phyloP scores from a whole-genome alignment of 2,797 vertebrate species.

The Artibeus jamaicensis region DNA sequence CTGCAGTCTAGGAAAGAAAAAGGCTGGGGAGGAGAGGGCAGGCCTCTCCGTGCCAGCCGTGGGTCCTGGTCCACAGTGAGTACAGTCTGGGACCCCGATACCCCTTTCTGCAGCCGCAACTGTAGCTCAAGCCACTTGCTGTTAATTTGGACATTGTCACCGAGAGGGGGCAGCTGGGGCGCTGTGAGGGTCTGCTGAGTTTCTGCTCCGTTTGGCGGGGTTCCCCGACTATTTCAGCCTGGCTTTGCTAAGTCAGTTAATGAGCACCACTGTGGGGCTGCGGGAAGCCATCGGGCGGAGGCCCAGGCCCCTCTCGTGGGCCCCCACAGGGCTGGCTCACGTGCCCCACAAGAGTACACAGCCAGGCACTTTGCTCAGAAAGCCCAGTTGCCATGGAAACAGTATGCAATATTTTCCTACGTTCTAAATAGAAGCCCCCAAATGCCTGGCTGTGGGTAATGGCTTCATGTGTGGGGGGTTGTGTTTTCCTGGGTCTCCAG shows the following conservation, averaged over 20 bases:
- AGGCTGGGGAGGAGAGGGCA: not conserved
- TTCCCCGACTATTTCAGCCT: not conserved
- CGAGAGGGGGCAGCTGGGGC: not conserved
- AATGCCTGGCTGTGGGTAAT: not conserved
- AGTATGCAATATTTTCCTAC: not conserved
- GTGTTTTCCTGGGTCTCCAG: not conserved
- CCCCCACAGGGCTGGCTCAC: not conserved
- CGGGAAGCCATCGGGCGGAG: not conserved
- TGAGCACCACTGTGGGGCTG: not conserved
- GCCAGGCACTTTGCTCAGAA: not conserved
- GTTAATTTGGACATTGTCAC: constrained; percentile 51
- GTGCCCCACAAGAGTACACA: not conserved
- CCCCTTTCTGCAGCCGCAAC: constrained; percentile 18
- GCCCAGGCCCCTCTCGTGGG: not conserved
- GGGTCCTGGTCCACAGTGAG: not conserved
- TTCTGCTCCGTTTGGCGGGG: constrained; percentile 59
- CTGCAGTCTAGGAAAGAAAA: not conserved
- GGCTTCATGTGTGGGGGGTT: rapidly evolving
- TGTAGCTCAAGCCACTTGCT: constrained; percentile 54
- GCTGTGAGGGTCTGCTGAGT: not conserved
- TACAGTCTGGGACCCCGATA: not conserved
- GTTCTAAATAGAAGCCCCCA: constrained; percentile 38
- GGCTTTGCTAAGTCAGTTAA: constrained; percentile 48
- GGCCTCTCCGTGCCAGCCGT: not conserved
- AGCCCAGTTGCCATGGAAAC: constrained; percentile 77